Conservation (phyloP, 1,140 invertebrate species). For the Trichomalopsis sarcophagae region DNA sequence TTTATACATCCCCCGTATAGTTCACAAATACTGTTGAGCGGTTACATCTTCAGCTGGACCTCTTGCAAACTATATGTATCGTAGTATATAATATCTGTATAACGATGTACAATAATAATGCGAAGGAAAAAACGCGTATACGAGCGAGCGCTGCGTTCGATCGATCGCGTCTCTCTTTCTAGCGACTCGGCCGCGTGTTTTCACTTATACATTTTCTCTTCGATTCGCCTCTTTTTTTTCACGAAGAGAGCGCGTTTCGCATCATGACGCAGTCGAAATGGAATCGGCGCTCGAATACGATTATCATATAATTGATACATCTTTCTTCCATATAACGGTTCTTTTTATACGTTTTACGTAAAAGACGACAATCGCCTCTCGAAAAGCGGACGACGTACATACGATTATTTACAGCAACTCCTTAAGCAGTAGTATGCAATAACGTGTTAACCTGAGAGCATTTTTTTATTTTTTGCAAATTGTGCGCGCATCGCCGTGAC, state of each 20-base stretch:
- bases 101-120: too few species aligned
- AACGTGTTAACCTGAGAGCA: neutral
- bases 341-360: neutral
- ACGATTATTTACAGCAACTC: neutral
- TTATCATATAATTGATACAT: slow-evolving; percentile 1
- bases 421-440: neutral
- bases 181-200: too few species aligned
- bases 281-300: neutral
- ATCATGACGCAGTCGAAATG: neutral
- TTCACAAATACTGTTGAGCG: too few species aligned
- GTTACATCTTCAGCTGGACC: too few species aligned
- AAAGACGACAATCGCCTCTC: neutral
- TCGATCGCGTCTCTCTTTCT: too few species aligned
- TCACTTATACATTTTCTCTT: too few species aligned
- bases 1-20: neutral
- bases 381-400: neutral
- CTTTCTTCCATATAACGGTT: neutral
- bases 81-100: too few species aligned
- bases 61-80: too few species aligned
- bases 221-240: too few species aligned
- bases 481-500: neutral
- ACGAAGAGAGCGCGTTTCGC: too few species aligned
- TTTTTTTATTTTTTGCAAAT: neutral
- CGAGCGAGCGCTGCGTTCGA: too few species aligned
- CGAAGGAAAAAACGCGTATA: too few species aligned